Evolutionary conservation across 2,888 invertebrate species (phyloP).

Genomic region (Acleris laterana): DNA sequence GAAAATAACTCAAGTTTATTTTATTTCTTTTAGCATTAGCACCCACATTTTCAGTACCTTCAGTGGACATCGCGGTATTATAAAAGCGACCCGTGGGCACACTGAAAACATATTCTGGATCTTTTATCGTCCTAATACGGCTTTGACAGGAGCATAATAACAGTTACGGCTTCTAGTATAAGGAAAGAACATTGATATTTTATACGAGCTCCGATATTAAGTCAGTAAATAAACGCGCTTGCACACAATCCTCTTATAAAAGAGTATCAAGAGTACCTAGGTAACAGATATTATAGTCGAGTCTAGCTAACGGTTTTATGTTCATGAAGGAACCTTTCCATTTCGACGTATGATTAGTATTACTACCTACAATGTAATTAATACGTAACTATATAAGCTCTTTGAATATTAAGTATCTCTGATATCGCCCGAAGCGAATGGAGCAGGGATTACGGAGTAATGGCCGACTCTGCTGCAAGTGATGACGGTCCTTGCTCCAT

Average conservation of each 20-base stretch:
- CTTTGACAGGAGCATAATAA: slow-evolving; percentile 25
- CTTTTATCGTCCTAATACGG: slow-evolving; percentile 22
- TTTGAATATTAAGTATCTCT: slow-evolving; percentile 2
- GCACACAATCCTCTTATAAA: slow-evolving; percentile 15
- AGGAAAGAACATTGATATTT: slow-evolving; percentile 29
- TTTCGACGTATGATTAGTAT: too few relatives aligned
- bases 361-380: background rate
- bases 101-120: slow-evolving; percentile 17
- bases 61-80: too few relatives aligned
- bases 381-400: slow-evolving; percentile 1
- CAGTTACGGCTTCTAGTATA: slow-evolving; percentile 19
- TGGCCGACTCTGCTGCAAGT: slow-evolving; percentile 24
- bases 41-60: too few relatives aligned
- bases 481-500: slow-evolving; percentile 28
- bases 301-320: too few relatives aligned
- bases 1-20: too few relatives aligned
- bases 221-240: slow-evolving; percentile 24
- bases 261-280: background rate
- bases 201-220: slow-evolving; percentile 33
- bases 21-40: too few relatives aligned
- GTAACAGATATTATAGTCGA: too few relatives aligned
- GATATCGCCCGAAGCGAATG: background rate
- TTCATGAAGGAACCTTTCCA: too few relatives aligned
- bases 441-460: slow-evolving; percentile 15
- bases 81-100: background rate